Conservation (phyloP, 2,888 invertebrate species). For the Lycophotia porphyrea region DNA sequence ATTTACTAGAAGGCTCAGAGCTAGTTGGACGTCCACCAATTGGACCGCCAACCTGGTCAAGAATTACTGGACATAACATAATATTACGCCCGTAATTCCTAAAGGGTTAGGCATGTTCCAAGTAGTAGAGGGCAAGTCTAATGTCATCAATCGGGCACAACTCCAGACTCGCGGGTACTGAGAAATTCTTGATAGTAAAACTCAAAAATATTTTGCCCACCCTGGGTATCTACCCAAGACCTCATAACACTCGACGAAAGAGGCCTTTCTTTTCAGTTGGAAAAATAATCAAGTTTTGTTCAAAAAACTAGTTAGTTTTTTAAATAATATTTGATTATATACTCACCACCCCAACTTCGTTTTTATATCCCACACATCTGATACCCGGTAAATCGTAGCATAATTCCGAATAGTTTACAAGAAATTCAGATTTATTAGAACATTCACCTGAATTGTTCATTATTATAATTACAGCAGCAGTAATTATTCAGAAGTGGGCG, state of each 20-base stretch:
- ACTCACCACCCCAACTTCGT: too few relatives aligned
- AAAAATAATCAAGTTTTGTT: neutral
- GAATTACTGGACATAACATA: neutral
- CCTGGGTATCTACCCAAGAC: neutral
- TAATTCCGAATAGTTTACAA: conserved; percentile 8
- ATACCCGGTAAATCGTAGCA: neutral
- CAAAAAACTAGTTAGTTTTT: too few relatives aligned
- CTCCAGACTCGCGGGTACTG: neutral
- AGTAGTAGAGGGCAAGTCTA: neutral
- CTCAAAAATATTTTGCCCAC: neutral
- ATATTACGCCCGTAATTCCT: neutral
- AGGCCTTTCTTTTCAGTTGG: neutral
- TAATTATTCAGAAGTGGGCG: conserved; percentile 21
- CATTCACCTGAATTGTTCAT: conserved; percentile 14
- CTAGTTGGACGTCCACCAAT: neutral
- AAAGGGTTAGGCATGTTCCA: neutral
- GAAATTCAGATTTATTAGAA: conserved; percentile 26
- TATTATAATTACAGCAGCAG: conserved; percentile 20
- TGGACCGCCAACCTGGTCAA: neutral
- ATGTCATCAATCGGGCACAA: neutral
- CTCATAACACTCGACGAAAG: neutral
- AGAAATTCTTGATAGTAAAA: neutral
- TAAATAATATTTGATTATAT: too few relatives aligned
- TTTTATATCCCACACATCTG: neutral
- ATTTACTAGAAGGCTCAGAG: neutral